These are phyloP conservation scores for Lucilia sericata DNA, from an alignment of 1,140 invertebrate species.

Conservation along the genomic window DNA sequence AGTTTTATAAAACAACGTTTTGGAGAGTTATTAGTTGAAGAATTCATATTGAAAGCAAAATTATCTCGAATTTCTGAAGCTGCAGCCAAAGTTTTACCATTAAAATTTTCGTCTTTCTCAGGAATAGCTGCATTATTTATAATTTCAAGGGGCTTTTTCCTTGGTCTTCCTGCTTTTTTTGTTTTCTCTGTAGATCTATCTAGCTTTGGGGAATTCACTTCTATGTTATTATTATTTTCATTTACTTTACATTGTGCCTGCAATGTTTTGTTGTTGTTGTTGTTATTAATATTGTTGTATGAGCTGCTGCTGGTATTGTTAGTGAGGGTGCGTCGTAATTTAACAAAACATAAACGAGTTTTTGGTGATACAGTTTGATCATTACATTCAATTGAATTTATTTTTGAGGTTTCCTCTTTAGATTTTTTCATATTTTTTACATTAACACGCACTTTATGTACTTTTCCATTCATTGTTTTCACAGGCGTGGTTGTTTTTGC, in stretches of 20 bases:
- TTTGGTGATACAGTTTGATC: not conserved
- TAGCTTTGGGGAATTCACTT: no score
- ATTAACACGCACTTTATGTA: not conserved
- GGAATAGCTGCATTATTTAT: no score
- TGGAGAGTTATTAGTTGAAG: not conserved
- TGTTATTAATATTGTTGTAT: not conserved
- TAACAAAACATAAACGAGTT: constrained; percentile 21
- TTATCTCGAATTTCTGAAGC: no score
- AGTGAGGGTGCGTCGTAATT: not conserved
- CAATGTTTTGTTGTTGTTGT: not conserved
- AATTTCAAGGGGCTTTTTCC: no score
- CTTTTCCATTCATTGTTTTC: not conserved
- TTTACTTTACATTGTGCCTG: constrained; percentile 18
- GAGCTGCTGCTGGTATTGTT: not conserved
- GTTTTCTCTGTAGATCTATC: no score
- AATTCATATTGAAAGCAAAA: no score
- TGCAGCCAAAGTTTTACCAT: no score
- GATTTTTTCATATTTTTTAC: not conserved
- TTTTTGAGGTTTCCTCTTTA: not conserved
- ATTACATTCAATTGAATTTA: not conserved
- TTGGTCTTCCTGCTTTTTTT: no score
- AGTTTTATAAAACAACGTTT: not conserved
- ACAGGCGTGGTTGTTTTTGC: not conserved
- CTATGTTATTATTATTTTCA: not conserved
- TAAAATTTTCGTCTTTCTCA: no score